These are phyloP conservation scores for Gallinago undulata DNA, from an alignment of 2,113 vertebrate genomes.

Conservation along the genomic window DNA sequence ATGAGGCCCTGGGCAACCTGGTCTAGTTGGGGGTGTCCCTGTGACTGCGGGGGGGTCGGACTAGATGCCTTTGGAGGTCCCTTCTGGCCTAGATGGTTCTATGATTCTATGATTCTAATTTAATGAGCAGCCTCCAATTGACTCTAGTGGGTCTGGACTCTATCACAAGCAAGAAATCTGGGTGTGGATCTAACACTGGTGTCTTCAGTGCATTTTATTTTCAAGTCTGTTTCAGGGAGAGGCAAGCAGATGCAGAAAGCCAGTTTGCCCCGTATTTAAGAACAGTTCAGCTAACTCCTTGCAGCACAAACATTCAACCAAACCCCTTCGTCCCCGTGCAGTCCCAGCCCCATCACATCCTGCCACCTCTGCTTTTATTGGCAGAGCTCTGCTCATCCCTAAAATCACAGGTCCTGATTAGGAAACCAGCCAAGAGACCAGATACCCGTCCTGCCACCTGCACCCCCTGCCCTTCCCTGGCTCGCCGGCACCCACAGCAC, in stretches of 20 bases:
- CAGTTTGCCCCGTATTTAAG: background rate
- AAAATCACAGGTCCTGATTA: background rate
- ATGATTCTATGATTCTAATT: background rate
- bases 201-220: background rate
- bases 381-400: background rate
- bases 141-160: background rate
- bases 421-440: background rate
- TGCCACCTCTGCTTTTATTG: background rate
- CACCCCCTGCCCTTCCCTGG: background rate
- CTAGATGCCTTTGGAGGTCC: too few species aligned
- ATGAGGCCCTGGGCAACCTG: too few species aligned
- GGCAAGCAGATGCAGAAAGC: background rate
- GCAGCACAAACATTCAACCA: background rate
- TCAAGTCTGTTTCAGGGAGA: background rate
- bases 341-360: background rate
- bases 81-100: too few species aligned
- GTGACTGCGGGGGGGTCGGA: too few species aligned
- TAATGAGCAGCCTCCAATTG: background rate
- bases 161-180: background rate
- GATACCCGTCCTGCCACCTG: background rate
- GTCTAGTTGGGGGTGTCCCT: too few species aligned
- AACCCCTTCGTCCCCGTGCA: background rate
- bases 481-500: background rate
- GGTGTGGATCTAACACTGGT: background rate
- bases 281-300: background rate